These are phyloP conservation scores for Campoplex capitator DNA, from an alignment of 2,888 invertebrate species.

Conservation along the genomic window DNA sequence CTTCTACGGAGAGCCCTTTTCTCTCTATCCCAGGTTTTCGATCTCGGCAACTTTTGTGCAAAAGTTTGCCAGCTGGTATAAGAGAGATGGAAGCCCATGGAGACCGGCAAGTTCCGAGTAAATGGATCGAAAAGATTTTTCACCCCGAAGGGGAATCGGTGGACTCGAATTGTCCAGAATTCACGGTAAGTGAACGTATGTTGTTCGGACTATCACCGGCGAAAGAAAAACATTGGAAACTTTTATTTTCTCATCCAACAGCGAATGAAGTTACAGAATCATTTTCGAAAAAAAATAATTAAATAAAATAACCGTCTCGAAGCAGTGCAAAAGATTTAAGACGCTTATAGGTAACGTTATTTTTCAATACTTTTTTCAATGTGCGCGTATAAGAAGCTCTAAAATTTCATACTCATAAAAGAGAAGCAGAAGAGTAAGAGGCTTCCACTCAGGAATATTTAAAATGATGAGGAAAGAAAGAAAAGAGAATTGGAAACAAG, in stretches of 20 bases:
- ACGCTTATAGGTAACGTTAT: neutral
- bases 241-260: neutral
- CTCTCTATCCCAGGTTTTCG: slow-evolving; percentile 25
- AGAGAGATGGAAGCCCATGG: slow-evolving; percentile 1
- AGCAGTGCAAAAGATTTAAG: neutral
- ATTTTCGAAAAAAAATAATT: neutral
- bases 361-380: neutral
- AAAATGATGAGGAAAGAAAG: slow-evolving; percentile 23
- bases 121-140: slow-evolving; percentile 58
- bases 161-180: slow-evolving; percentile 27
- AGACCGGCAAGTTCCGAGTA: slow-evolving; percentile 42
- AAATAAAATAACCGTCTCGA: neutral
- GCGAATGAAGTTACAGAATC: neutral
- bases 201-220: neutral
- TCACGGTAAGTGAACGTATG: slow-evolving; percentile 9
- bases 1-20: slow-evolving; percentile 28
- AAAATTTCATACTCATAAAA: neutral
- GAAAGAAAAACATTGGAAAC: neutral
- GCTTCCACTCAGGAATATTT: slow-evolving; percentile 4
- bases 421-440: neutral
- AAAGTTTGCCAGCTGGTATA: slow-evolving; percentile 30
- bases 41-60: slow-evolving; percentile 26
- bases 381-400: neutral
- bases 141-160: neutral
- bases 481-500: slow-evolving; percentile 29